Evolutionary conservation across 2,797 vertebrate species (phyloP), one percentile per base, ranked within the genome.

Genomic region (Helarctos malayanus): DNA sequence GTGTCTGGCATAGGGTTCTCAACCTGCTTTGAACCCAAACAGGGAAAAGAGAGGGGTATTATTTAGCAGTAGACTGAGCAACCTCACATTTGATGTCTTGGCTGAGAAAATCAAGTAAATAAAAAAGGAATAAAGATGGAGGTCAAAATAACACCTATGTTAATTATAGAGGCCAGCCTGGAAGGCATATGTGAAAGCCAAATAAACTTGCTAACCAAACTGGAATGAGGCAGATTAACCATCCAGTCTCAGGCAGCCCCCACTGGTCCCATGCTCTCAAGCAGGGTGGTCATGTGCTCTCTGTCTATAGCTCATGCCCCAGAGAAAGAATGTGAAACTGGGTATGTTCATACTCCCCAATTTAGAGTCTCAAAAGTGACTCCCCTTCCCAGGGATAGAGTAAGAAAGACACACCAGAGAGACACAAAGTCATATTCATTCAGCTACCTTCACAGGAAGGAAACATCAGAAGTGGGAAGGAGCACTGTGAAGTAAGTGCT

Each of bases 141-240:
- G 35, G 29, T 96, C 79, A 91, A 86, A 73, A 88, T 57, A 63
- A 38, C 79, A 47, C 18, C 78, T 45, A 5, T 81, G 7, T 75
- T 89, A 71, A 95, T 88, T 78, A 81, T n/a, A 84, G 45, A 54
- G 25, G 10, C 7, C 57, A 80, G 23, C 9, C 38, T 90, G n/a
- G 32, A 95, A 94, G 35, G n/a, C 21, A 32, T 69, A 45, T 86
- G 45, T 88, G 84, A 75, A 82, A 89, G 15, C 9, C 52, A 92
- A 79, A 73, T 81, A 85, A 75, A 63, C 63, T 80, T 78, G 79
- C 35, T n/a, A 57, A 75, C 3, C 52, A 78, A 47, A 84, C 38
- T 78, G 63, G n/a, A 79, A 52, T 49, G 57, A 93, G 68, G 52
- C 41, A 7, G 27, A 25, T 68, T 73, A 79, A 38, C 54, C 23